Percentiles rank a stretch among this genome's conserved stretches.
Conservation (phyloP, 2,888 invertebrate species). For the Cecidostiba fungosa region DNA sequence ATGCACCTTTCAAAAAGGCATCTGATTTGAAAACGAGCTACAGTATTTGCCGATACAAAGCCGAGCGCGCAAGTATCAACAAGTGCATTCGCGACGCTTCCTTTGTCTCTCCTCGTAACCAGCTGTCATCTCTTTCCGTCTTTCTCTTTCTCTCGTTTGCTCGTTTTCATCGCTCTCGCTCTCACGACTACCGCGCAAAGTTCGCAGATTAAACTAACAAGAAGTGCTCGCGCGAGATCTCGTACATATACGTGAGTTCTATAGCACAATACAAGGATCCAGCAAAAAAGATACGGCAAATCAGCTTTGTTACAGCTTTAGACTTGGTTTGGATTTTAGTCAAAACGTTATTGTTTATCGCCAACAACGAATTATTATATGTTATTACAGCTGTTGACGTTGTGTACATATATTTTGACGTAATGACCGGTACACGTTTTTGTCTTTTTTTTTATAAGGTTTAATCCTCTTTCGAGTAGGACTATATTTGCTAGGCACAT, state of each 20-base stretch:
- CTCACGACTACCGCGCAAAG: constrained; percentile 12
- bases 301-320: neutral
- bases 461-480: too few relatives aligned
- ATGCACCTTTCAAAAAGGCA: neutral
- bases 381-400: too few relatives aligned
- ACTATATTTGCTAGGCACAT: too few relatives aligned
- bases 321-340: too few relatives aligned
- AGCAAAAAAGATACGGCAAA: neutral
- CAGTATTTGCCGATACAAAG: neutral
- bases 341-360: too few relatives aligned
- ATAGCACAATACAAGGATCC: neutral
- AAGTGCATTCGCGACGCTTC: constrained; percentile 4
- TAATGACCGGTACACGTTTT: too few relatives aligned
- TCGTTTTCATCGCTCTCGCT: constrained; percentile 25
- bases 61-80: neutral
- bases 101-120: constrained; percentile 20
- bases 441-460: too few relatives aligned
- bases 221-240: neutral
- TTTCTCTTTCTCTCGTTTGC: neutral
- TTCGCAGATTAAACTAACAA: constrained; percentile 54
- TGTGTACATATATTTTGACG: too few relatives aligned
- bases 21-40: neutral
- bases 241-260: constrained; percentile 16
- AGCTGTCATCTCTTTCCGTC: neutral
- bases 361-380: too few relatives aligned